Conservation (phyloP, 2,888 invertebrate species). For the Drosophila maculinotata region DNA sequence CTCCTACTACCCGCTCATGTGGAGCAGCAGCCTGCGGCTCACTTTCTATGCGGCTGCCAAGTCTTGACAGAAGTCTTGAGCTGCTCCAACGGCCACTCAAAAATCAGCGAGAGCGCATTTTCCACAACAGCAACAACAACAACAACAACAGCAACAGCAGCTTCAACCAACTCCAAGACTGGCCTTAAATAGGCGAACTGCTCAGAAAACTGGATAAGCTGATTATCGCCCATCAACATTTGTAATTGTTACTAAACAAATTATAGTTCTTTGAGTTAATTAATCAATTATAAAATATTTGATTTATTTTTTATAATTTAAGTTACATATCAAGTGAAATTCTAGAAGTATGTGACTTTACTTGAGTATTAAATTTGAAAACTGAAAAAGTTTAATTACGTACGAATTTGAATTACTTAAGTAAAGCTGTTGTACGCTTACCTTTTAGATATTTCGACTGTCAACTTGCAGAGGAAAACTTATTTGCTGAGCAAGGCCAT, state of each 20-base stretch:
- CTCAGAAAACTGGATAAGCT: constrained; percentile 1
- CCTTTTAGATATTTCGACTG: too few relatives aligned
- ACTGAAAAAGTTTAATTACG: too few relatives aligned
- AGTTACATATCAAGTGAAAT: too few relatives aligned
- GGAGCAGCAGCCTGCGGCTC: constrained; percentile 28
- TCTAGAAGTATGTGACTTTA: too few relatives aligned
- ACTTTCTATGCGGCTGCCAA: constrained; percentile 40
- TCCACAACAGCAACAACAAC: neutral
- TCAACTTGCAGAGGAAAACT: neutral
- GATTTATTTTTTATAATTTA: too few relatives aligned
- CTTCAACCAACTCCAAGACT: constrained; percentile 1
- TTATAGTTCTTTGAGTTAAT: too few relatives aligned
- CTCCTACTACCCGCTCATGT: constrained; percentile 21
- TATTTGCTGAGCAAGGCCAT: neutral
- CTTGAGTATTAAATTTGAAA: too few relatives aligned
- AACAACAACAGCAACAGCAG: neutral
- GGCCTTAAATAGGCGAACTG: constrained; percentile 17
- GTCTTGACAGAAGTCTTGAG: constrained; percentile 19
- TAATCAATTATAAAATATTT: too few relatives aligned
- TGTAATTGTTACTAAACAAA: too few relatives aligned
- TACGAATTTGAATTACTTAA: too few relatives aligned
- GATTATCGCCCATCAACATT: too few relatives aligned
- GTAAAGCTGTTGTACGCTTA: too few relatives aligned
- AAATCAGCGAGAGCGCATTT: constrained; percentile 27
- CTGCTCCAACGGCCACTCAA: constrained; percentile 5